phyloP scores from a whole-genome alignment of 2,113 vertebrate species.

The Rattus norvegicus region GRCr8 NC_086024.1:113983501-113984000 shows the following conservation, averaged over 20 bases:
- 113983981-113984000: slow-evolving; percentile 40
- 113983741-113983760: neutral
- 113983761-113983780: slow-evolving; percentile 11
- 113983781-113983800: slow-evolving; percentile 7
- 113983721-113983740: neutral
- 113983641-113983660: neutral
- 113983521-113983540: neutral
- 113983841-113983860: neutral
- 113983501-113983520: neutral
- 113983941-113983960: slow-evolving; percentile 25
- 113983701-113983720: neutral
- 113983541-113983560: neutral
- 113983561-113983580: neutral
- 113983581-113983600: neutral
- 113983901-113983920: slow-evolving; percentile 36
- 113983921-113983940: slow-evolving; percentile 22
- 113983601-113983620: neutral
- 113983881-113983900: slow-evolving; percentile 36
- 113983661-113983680: neutral
- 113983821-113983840: neutral
- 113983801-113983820: slow-evolving; percentile 20
- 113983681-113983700: neutral
- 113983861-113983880: slow-evolving; percentile 5
- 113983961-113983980: slow-evolving; percentile 54
- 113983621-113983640: neutral